Base-by-base conservation (phyloP, 2,888 invertebrate genomes). In the Scaptomyza flava region DNA sequence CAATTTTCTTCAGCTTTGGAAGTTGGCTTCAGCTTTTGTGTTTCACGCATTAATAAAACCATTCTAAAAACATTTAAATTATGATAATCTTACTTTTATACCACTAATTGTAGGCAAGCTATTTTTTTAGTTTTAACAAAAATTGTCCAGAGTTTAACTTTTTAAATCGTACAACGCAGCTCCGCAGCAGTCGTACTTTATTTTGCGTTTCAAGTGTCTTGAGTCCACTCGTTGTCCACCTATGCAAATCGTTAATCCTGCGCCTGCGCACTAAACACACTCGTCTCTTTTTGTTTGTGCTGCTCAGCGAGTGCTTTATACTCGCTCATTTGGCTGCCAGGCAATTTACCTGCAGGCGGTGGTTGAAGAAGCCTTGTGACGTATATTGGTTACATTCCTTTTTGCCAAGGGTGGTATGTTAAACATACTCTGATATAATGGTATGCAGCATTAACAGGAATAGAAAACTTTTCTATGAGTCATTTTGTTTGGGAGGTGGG, bases 211-310 rank as follows among this genome's bases (percentile, higher is more conserved):
- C 36, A 59, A 78, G 61, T 68, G 68, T 56, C 68, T 75, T 67
- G 53, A 68, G 60, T 57, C 62, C 41, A 59, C 72, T 63, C 61
- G 67, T n/a, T 53, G 68, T 43, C 27, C 58, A 53, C 38, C 43
- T 38, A 8, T 56, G 56, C 68, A 74, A 90, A 89, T 89, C 89
- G 62, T 87, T 90, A 89, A 87, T 72, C 56, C 63, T 43, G 71
- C 86, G 70, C 76, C 59, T 63, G 75, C 90, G 90, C 86, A 38
- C 8, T 65, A 2, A 5, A 6, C 3, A 4, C 6, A 57, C 46
- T 72, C 68, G 71, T 6, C 57, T 9, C 45, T 57, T 66, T 67
- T 27, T 68, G 77, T 68, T 70, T 82, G 77, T 79, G 79, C 52
- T 33, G 64, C 31, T 52, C 9, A n/a, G 9, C 68, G 67, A 54